phyloP scores from a whole-genome alignment of 1,140 invertebrate genomes.

The Drosophila kikkawai region DNA sequence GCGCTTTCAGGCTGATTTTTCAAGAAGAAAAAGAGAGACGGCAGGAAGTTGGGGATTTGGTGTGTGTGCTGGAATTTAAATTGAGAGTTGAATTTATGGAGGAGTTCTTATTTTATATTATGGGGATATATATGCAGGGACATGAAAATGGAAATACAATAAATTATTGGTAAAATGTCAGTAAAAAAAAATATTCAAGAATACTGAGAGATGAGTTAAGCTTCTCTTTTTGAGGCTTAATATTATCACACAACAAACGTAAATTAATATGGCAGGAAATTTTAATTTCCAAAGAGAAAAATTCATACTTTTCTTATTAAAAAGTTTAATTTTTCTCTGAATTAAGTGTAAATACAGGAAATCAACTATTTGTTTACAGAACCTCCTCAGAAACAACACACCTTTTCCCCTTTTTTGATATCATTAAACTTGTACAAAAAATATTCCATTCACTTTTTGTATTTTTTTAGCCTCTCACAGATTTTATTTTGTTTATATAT shows the following conservation, averaged over 20 bases:
- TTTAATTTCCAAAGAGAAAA: no score
- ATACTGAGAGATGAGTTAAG: slow-evolving; percentile 7
- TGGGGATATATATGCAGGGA: slow-evolving; percentile 21
- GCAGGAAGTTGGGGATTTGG: slow-evolving; percentile 30
- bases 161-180: slow-evolving; percentile 20
- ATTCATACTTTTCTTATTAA: no score
- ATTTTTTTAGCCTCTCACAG: slow-evolving; percentile 6
- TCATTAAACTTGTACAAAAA: not conserved
- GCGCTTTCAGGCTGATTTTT: slow-evolving; percentile 41
- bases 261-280: not conserved
- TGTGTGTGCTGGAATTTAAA: slow-evolving; percentile 41
- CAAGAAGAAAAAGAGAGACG: slow-evolving; percentile 2
- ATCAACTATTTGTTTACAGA: not conserved
- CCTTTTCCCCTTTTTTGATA: not conserved
- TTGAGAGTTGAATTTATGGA: slow-evolving; percentile 37
- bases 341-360: not conserved
- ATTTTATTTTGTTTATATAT: slow-evolving; percentile 38
- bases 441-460: not conserved
- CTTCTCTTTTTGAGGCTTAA: not conserved
- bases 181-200: not conserved
- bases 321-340: no score
- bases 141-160: slow-evolving; percentile 18
- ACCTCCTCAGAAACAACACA: slow-evolving; percentile 3
- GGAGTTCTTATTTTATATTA: slow-evolving; percentile 20
- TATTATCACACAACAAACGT: not conserved